Evolutionary conservation across 2,113 vertebrate genomes (phyloP).

Genomic region (Ivindomyrus marchei): DNA sequence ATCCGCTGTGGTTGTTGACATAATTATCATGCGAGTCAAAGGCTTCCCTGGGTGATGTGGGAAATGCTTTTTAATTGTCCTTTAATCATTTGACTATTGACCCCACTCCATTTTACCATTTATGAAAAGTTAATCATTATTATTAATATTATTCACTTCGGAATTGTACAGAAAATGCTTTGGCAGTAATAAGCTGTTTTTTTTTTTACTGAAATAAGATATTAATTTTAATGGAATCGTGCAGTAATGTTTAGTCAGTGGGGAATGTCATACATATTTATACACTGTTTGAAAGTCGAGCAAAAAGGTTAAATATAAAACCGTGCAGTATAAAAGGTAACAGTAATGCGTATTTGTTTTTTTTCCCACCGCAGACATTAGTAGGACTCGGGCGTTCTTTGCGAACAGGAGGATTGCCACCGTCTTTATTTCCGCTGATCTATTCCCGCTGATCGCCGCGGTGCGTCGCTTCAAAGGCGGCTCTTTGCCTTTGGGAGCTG

Average conservation of each 20-base stretch:
- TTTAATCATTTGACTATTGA: background rate
- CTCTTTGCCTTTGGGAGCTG: slow-evolving; percentile 53
- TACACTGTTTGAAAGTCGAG: background rate
- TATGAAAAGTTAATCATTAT: background rate
- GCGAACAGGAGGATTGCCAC: background rate
- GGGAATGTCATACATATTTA: background rate
- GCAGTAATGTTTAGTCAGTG: background rate
- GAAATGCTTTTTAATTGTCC: background rate
- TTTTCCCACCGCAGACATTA: background rate
- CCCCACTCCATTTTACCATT: background rate
- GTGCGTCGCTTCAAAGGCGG: slow-evolving; percentile 51
- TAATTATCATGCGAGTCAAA: background rate
- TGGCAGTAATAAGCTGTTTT: background rate
- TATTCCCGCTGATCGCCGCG: slow-evolving; percentile 25
- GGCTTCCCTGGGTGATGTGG: background rate
- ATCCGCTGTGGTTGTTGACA: background rate
- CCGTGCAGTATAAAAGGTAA: background rate
- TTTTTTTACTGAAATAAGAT: background rate
- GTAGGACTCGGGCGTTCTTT: background rate
- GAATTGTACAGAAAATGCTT: background rate
- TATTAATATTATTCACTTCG: background rate
- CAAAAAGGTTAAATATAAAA: background rate
- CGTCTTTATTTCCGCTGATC: slow-evolving; percentile 5
- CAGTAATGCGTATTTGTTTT: background rate
- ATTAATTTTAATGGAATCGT: background rate